Conservation (phyloP, 2,113 vertebrate genomes). For the Tupaia tana region DNA sequence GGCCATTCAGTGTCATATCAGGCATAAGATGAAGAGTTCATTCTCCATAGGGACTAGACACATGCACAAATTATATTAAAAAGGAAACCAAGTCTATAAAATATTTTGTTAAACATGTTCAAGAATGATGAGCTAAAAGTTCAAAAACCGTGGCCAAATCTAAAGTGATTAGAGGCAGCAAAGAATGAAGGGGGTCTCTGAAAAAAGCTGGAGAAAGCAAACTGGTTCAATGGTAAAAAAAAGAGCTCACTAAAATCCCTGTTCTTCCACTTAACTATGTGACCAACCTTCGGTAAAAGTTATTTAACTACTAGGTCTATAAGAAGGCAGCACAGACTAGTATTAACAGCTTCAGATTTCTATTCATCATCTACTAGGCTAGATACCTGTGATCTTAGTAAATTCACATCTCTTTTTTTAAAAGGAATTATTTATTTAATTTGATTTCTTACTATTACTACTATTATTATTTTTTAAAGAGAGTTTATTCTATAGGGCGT, state of each 20-base stretch:
- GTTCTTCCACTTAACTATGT: background rate
- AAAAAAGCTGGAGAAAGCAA: background rate
- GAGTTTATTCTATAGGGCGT: too few relatives aligned
- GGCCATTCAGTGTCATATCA: background rate
- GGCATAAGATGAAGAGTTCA: background rate
- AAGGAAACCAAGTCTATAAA: conserved; percentile 42
- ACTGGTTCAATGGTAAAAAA: conserved; percentile 12
- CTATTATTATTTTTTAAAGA: too few relatives aligned
- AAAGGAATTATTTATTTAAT: too few relatives aligned
- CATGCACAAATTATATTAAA: background rate
- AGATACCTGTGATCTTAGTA: background rate
- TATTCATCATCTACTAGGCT: background rate
- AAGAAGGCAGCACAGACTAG: background rate
- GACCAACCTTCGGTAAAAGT: background rate
- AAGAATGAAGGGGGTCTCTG: background rate
- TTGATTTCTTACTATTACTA: too few relatives aligned
- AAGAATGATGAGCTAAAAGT: background rate
- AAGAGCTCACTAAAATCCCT: conserved; percentile 14
- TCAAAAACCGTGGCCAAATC: conserved; percentile 10
- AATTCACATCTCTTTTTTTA: background rate
- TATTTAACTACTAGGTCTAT: background rate
- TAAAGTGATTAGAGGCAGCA: background rate
- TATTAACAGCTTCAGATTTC: conserved; percentile 46
- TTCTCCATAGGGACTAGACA: background rate
- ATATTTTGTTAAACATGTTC: conserved; percentile 23